Base-by-base conservation (phyloP, 2,797 vertebrate species). In the Mareca penelope region DNA sequence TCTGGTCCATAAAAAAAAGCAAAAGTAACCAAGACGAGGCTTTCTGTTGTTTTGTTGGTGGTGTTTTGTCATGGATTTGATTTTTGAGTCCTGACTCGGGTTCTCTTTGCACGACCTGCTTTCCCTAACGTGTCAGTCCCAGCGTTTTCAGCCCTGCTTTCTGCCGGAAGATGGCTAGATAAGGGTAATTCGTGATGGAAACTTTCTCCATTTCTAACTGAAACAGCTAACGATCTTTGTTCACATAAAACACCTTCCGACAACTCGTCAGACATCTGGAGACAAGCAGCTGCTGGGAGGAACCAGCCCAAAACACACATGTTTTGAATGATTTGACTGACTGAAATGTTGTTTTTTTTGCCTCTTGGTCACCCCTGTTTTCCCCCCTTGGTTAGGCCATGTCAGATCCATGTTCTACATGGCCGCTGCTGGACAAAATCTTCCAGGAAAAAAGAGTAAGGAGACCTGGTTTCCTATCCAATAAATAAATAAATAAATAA, bases 191-290 rank as follows among this genome's bases (percentile, higher is more conserved):
- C 81, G 80, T 22, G 18, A 24, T 21, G 61, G 72, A 76, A 89
- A 61, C 23, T 14, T 67, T 46, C 68, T 69, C 65, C 50, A 28
- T 22, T 75, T 18, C 50, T 75, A 26, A 71, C 44, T 80, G 82
- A 80, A 82, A 53, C 35, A 80, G 42, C 2, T 3, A 44, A 12
- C 1, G 1, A 37, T 78, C 59, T 55, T 35, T 48, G 82, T 68
- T 80, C 78, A 71, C 56, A 80, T 35, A 28, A 88, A 85, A 40
- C 5, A 1, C 59, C 59, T 80, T 88, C 64, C 0, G 0, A 85
- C 42, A n/a, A 53, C 10, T 93, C 90, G 88, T 84, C 90, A 87
- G 53, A 92, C 72, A 93, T 90, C 92, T 90, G 93, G 77, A 93
- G 68, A 65, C 57, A 85, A 77, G 80, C 0, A 5, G 33, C 57